phyloP scores from a whole-genome alignment of 2,888 invertebrate species.

The Volucella inanis region DNA sequence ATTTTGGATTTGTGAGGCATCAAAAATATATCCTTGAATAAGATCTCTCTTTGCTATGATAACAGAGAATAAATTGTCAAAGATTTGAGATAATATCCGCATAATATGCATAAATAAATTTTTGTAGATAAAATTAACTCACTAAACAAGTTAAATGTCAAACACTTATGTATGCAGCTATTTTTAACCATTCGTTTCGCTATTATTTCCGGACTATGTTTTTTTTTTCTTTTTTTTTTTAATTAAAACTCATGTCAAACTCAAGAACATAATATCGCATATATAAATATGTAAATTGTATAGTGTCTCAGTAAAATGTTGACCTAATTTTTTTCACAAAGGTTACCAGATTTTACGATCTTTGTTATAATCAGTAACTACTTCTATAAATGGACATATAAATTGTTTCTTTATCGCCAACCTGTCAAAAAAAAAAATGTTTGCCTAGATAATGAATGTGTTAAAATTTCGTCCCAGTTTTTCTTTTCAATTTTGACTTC shows the following conservation, averaged over 20 bases:
- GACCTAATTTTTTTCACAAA: slow-evolving; percentile 56
- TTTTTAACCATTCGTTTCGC: too few relatives aligned
- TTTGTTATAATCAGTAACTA: slow-evolving; percentile 20
- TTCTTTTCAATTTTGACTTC: slow-evolving; percentile 19
- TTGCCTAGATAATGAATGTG: slow-evolving; percentile 24
- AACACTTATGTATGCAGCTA: too few relatives aligned
- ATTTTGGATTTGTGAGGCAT: too few relatives aligned
- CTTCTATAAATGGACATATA: slow-evolving; percentile 35
- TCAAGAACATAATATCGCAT: neutral
- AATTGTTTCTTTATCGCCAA: slow-evolving; percentile 41
- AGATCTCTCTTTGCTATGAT: too few relatives aligned
- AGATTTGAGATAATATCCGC: too few relatives aligned
- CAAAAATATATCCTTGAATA: too few relatives aligned
- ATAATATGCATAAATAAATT: too few relatives aligned
- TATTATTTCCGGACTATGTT: neutral
- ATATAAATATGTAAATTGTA: neutral
- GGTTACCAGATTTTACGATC: slow-evolving; percentile 13
- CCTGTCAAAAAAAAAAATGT: slow-evolving; percentile 24
- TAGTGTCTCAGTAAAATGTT: slow-evolving; percentile 29
- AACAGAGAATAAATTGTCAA: too few relatives aligned
- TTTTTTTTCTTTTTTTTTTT: slow-evolving; percentile 2
- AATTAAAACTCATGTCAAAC: slow-evolving; percentile 24
- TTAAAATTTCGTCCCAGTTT: slow-evolving; percentile 24
- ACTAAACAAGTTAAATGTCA: too few relatives aligned
- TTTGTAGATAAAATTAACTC: too few relatives aligned